Percentiles rank a stretch among this genome's conserved stretches.
Evolutionary conservation across 2,888 invertebrate species (phyloP).

Genomic region (Microctonus aethiopoides): DNA sequence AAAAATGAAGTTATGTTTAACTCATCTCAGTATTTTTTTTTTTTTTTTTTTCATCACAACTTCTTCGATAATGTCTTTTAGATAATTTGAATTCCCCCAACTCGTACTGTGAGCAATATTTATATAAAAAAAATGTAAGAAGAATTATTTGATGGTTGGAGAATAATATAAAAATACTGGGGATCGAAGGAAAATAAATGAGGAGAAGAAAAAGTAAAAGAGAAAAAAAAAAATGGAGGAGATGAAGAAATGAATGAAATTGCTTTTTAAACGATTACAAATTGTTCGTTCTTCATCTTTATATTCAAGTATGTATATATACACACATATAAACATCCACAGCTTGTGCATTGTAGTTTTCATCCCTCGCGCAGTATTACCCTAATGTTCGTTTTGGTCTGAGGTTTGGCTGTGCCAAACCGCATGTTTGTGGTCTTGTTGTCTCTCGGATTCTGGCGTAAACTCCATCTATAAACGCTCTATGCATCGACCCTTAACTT

Average conservation of each 20-base stretch:
- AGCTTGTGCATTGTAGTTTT: conserved; percentile 2
- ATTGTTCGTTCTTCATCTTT: not conserved
- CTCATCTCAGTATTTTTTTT: not conserved
- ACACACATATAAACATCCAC: not conserved
- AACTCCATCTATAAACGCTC: conserved; percentile 46
- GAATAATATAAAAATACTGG: no score
- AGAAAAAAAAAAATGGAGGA: not conserved
- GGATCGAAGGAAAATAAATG: not conserved
- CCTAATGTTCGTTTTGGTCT: conserved; percentile 65
- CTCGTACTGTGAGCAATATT: not conserved
- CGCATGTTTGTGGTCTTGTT: conserved; percentile 66
- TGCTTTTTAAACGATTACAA: not conserved
- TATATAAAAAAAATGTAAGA: not conserved
- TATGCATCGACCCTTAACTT: conserved; percentile 22
- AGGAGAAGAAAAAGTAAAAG: no score
- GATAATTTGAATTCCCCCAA: not conserved
- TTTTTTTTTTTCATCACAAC: no score
- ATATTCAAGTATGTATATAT: not conserved
- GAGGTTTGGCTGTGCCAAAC: conserved; percentile 64
- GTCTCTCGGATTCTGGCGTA: conserved; percentile 59
- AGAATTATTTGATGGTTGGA: no score
- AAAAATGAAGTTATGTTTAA: not conserved
- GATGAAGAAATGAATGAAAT: not conserved
- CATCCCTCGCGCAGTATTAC: conserved; percentile 38
- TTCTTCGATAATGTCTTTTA: no score